phyloP scores from a whole-genome alignment of 2,113 vertebrate genomes.

The Macrotus californicus region DNA sequence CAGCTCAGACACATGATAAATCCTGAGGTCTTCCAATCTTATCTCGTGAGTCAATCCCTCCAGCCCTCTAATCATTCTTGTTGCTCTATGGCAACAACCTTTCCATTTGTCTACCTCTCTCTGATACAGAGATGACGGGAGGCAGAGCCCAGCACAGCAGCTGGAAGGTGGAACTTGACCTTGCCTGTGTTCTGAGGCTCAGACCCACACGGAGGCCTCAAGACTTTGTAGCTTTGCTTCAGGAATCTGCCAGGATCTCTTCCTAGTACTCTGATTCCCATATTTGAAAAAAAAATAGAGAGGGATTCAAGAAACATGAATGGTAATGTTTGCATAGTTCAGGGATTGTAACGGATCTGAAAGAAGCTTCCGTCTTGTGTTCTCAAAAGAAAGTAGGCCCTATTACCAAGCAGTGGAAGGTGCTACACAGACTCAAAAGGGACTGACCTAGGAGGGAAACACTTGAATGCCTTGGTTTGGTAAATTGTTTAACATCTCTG shows the following conservation, averaged over 20 bases:
- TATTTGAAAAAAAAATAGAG: neutral
- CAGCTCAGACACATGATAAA: constrained; percentile 43
- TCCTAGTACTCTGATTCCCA: neutral
- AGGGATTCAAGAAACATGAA: too few relatives aligned
- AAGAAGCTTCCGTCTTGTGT: neutral
- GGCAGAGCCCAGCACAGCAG: neutral
- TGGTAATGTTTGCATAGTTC: neutral
- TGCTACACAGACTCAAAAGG: too few relatives aligned
- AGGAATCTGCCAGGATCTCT: neutral
- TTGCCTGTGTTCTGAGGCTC: neutral
- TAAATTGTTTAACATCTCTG: neutral
- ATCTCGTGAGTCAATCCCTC: constrained; percentile 19
- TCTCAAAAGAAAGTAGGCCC: neutral
- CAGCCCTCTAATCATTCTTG: constrained; percentile 36
- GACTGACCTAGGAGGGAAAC: neutral
- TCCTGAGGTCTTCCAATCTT: constrained; percentile 50
- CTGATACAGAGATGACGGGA: neutral
- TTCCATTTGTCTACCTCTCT: neutral
- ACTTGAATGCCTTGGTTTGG: neutral
- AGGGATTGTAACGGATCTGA: neutral
- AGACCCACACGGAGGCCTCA: neutral
- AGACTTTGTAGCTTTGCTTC: neutral
- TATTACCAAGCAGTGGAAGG: neutral
- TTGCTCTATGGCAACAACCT: neutral
- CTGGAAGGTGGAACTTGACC: neutral